These are phyloP conservation scores for Argya squamiceps DNA, from an alignment of 2,797 vertebrate genomes.

Conservation along the genomic window DNA sequence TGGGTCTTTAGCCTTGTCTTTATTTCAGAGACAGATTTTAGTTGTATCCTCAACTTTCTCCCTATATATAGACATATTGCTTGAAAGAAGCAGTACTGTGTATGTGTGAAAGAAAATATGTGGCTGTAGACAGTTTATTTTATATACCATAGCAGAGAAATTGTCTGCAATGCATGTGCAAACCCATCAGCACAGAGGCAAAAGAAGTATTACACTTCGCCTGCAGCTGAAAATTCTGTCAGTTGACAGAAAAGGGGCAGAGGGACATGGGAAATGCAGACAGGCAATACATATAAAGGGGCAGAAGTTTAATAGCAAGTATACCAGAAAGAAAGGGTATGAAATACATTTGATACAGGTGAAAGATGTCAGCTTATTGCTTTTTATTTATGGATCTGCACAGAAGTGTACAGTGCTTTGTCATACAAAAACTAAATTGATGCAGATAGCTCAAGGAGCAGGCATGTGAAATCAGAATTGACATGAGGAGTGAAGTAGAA, in stretches of 20 bases:
- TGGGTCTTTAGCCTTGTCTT: background rate
- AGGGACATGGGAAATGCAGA: background rate
- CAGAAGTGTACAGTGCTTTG: background rate
- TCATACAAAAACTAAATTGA: background rate
- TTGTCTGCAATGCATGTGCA: background rate
- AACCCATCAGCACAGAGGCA: background rate
- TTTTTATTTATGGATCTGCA: background rate
- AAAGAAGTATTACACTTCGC: background rate
- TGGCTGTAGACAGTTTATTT: constrained; percentile 51
- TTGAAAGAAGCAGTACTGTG: constrained; percentile 33
- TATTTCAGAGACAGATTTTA: background rate
- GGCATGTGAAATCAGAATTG: background rate
- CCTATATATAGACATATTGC: background rate
- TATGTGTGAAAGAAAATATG: constrained; percentile 19
- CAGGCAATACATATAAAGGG: background rate
- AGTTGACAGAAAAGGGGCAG: background rate
- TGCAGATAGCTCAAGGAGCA: background rate
- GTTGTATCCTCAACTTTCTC: background rate
- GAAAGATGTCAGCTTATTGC: background rate
- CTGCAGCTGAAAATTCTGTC: background rate
- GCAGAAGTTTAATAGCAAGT: background rate
- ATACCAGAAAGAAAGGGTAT: background rate
- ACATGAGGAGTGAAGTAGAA: background rate
- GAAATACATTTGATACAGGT: background rate
- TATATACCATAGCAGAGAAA: constrained; percentile 23